phyloP scores from a whole-genome alignment of 2,113 vertebrate species.

The Heteronetta atricapilla region DNA sequence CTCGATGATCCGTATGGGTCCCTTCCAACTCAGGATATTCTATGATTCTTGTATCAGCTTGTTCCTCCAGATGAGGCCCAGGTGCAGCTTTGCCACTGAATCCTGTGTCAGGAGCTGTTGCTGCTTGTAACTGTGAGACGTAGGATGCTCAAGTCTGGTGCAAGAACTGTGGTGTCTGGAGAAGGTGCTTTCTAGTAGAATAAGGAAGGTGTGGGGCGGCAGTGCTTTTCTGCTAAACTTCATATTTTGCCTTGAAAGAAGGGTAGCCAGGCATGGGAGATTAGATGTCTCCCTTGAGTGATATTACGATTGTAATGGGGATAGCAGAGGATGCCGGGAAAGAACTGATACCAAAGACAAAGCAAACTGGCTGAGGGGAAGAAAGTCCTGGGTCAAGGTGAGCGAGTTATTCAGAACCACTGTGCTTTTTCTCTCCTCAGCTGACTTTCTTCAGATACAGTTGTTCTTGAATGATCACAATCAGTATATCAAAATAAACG shows the following conservation, averaged over 20 bases:
- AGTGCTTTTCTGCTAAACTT: not conserved
- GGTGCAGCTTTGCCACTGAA: not conserved
- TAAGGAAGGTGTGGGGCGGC: not conserved
- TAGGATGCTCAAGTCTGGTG: not conserved
- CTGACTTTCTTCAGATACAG: slow-evolving; percentile 67
- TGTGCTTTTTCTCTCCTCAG: not conserved
- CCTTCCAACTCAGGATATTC: too few species aligned
- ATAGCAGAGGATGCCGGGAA: not conserved
- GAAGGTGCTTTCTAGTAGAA: not conserved
- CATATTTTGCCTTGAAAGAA: not conserved
- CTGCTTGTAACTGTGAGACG: not conserved
- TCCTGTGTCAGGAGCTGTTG: not conserved
- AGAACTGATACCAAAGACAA: not conserved
- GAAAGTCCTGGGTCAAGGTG: slow-evolving; percentile 20
- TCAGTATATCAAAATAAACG: slow-evolving; percentile 76
- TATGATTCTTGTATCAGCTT: not conserved
- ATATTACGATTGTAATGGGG: not conserved
- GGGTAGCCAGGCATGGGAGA: not conserved
- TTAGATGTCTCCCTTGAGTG: not conserved
- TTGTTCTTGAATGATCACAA: slow-evolving; percentile 74
- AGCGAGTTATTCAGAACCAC: slow-evolving; percentile 3
- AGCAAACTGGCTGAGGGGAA: not conserved
- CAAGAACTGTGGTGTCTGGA: not conserved
- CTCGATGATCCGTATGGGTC: too few species aligned
- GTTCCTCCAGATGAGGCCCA: not conserved